Evolutionary conservation across 2,888 invertebrate genomes (phyloP).

Genomic region (Panorpa germanica): DNA sequence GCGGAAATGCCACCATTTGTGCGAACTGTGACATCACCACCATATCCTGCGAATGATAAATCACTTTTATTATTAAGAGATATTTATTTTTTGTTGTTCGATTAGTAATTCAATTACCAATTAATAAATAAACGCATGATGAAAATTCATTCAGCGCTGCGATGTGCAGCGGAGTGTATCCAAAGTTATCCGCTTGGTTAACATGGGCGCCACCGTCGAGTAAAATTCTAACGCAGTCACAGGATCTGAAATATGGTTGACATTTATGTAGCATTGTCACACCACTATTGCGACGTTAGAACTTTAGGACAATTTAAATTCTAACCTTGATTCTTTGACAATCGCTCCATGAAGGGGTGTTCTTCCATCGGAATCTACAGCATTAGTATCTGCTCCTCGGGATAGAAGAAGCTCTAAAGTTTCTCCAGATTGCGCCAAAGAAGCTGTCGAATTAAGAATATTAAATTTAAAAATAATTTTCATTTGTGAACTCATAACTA

Average conservation of each 20-base stretch:
- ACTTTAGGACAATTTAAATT: too few relatives aligned
- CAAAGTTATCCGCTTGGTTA: constrained; percentile 59
- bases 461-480: not conserved
- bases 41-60: constrained; percentile 31
- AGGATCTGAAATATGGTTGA: constrained; percentile 26
- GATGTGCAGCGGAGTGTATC: constrained; percentile 69
- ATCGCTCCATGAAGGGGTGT: constrained; percentile 68
- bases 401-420: constrained; percentile 51
- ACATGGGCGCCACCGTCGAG: constrained; percentile 48
- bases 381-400: constrained; percentile 41
- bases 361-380: constrained; percentile 50
- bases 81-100: constrained; percentile 4
- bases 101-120: constrained; percentile 24
- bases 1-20: constrained; percentile 69
- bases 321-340: constrained; percentile 43
- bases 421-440: constrained; percentile 60
- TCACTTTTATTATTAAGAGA: constrained; percentile 1
- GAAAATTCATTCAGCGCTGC: constrained; percentile 72
- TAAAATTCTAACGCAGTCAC: constrained; percentile 48
- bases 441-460: constrained; percentile 28
- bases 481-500: not conserved
- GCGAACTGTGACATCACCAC: constrained; percentile 62
- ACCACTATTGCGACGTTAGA: too few relatives aligned
- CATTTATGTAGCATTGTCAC: not conserved
- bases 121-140: constrained; percentile 47